Evolutionary conservation across 2,113 vertebrate species (phyloP), one percentile per base, ranked within the genome.

Genomic region (Psilopsiagon aurifrons): DNA sequence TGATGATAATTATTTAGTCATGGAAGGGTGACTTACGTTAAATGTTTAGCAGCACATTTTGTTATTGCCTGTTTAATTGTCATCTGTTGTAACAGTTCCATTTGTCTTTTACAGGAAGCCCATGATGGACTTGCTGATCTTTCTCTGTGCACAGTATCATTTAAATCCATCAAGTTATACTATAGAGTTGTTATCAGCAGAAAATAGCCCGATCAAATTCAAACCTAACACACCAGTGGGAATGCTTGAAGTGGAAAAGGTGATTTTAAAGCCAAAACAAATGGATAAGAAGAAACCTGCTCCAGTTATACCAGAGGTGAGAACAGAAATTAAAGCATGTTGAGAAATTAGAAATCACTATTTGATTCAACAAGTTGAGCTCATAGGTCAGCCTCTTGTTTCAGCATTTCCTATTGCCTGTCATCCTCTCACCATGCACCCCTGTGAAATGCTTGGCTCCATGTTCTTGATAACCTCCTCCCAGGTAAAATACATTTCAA

Each of bases 91-190:
- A 73, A 94, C 17, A 44, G 28, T 88, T 41, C 92, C 64, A 52
- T 93, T 90, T 97, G 23, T 96, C 52, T 97, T 96, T 98, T 98
- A 75, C 97, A 99, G 99, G 97, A 99, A 99, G 96, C 99, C 99
- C 43, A 98, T 99, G 95, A 99, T 99, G 99, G 99, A 99, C 97
- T 98, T 99, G 59, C 88, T 99, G 75, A 98, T 99, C 88, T 99
- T 98, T 80, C 98, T 99, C 62, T 99, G 99, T 95, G 99, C 98
- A 43, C 98, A 99, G 83, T 99, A 99, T 97, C 99, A 98, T 96
- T 98, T 99, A 97, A 99, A 99, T 97, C 99, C 99, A 18, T 99
- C 99, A 31, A 97, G 98, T 96, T 98, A 99, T 94, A 99, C 98
- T 31, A 98, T 99, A 87, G 99, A 99, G 70, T 97, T 99, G 66